Base-by-base conservation (phyloP, 2,797 vertebrate species). In the Pempheris klunzingeri region DNA sequence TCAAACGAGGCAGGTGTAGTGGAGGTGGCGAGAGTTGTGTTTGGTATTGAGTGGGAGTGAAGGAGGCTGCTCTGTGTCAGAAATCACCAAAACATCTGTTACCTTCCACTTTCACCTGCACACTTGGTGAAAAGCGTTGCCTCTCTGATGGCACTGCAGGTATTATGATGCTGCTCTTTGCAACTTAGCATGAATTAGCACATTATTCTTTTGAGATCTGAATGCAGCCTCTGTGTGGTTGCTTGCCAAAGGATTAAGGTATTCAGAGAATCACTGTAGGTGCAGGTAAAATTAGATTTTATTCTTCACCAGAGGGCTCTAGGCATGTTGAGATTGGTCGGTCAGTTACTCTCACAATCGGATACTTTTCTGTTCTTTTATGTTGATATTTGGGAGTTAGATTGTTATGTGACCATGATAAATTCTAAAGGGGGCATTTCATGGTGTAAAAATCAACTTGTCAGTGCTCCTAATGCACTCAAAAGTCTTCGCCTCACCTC, bases 11-110 rank as follows among this genome's bases (percentile, higher is more conserved):
- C 47, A 55, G 46, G 59, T 55, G 71, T 20, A 28, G 70, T 59
- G 83, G 81, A 70, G 78, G 82, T 68, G 76, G 74, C 52, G 59
- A 20, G 34, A 81, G 59, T 61, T 80, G 53, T 71, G 58, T 83
- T 83, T 75, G 65, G 46, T 62, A 32, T 64, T 65, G 75, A 74
- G 88, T 84, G 73, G 79, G 81, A 74, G 77, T 77, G 49, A 77
- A 79, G 57, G 55, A 83, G 76, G 53, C 53, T 59, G 43, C 55
- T 63, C 9, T 1, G 71, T 74, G 77, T 84, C 80, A 81, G 41
- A 74, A 85, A 70, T 72, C 36, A 62, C 57, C 70, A 47, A 66
- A 77, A 77, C 76, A 86, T 74, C 54, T 76, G 72, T 57, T 46
- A 69, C 41, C 49, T 57, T 50, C 26, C 14, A 20, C 7, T 22